Conservation (phyloP, 2,888 invertebrate genomes). For the Myopa testacea region DNA sequence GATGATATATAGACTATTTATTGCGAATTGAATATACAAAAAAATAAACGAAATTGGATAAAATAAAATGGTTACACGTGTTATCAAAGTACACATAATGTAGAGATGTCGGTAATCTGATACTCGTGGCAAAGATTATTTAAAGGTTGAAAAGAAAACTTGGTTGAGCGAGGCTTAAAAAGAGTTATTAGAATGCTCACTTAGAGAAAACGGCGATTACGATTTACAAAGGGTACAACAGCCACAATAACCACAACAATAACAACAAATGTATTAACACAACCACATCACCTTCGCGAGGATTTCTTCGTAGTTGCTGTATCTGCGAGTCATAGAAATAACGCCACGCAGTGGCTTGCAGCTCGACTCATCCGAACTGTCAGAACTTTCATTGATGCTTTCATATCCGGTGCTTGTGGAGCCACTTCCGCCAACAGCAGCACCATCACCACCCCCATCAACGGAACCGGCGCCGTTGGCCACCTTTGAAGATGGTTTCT, state of each 20-base stretch:
- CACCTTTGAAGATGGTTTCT: not conserved
- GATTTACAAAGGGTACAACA: not conserved
- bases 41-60: not conserved
- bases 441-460: conserved; percentile 6
- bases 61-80: not conserved
- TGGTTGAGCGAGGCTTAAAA: too few species aligned
- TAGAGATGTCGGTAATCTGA: too few species aligned
- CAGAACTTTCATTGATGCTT: conserved; percentile 27
- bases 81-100: too few species aligned
- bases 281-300: conserved; percentile 63
- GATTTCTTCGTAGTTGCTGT: conserved; percentile 60
- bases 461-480: conserved; percentile 7
- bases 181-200: too few species aligned
- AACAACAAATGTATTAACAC: conserved; percentile 16
- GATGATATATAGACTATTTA: not conserved
- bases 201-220: too few species aligned
- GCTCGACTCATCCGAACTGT: conserved; percentile 32
- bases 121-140: too few species aligned
- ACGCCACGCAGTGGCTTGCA: conserved; percentile 44
- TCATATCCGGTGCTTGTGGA: conserved; percentile 15
- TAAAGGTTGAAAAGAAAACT: too few species aligned
- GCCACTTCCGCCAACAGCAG: not conserved
- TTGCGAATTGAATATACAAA: not conserved
- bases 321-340: conserved; percentile 39
- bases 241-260: conserved; percentile 19